Conservation (phyloP, 2,797 vertebrate genomes). For the Nyctalus aviator region DNA sequence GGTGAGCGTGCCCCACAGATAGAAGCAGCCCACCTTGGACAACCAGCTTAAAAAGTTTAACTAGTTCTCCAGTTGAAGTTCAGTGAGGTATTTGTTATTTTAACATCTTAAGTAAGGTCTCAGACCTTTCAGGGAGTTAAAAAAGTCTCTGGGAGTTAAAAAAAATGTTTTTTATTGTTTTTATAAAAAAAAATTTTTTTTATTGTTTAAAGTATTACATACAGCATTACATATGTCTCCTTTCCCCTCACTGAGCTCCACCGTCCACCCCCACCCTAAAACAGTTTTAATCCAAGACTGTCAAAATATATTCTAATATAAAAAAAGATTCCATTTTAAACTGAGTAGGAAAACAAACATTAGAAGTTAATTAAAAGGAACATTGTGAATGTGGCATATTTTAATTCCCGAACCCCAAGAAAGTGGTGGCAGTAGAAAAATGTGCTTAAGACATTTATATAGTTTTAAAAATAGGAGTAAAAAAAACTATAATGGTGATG, state of each 20-base stretch:
- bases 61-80: neutral
- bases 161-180: neutral
- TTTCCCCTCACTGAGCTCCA: too few relatives aligned
- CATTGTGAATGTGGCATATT: neutral
- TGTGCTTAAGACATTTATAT: neutral
- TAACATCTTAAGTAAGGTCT: constrained; percentile 46
- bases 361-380: constrained; percentile 61
- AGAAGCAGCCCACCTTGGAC: neutral
- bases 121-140: constrained; percentile 47
- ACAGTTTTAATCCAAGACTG: constrained; percentile 25
- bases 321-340: constrained; percentile 50
- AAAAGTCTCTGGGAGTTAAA: constrained; percentile 9
- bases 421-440: constrained; percentile 32
- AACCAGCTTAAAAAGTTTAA: neutral
- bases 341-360: constrained; percentile 37
- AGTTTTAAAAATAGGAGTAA: constrained; percentile 41
- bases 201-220: too few relatives aligned
- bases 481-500: neutral
- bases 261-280: neutral
- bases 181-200: too few relatives aligned
- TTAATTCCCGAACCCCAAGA: neutral
- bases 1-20: neutral
- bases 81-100: constrained; percentile 32
- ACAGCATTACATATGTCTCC: too few relatives aligned
- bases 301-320: constrained; percentile 46